Percentiles rank a stretch among this genome's conserved stretches.
phyloP scores from a whole-genome alignment of 2,888 invertebrate species.

The Eupeodes latifasciatus region DNA sequence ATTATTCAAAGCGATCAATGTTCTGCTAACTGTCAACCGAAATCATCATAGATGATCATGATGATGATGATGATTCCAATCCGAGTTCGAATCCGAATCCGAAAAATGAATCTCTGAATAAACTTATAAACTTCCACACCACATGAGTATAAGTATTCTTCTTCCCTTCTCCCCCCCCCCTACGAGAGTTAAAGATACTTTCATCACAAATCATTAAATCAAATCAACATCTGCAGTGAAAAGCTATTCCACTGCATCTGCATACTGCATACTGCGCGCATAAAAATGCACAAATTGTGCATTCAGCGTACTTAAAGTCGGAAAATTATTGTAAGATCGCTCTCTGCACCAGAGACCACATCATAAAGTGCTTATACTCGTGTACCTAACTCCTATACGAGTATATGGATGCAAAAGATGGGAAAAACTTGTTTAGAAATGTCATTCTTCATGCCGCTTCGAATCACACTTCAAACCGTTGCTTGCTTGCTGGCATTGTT shows the following conservation, averaged over 20 bases:
- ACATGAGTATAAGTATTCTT: background rate
- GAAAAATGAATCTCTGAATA: conserved; percentile 1
- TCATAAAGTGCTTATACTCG: conserved; percentile 3
- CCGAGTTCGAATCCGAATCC: conserved; percentile 11
- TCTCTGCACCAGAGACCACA: background rate
- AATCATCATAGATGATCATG: conserved; percentile 25
- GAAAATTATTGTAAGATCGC: conserved; percentile 63
- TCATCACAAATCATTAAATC: conserved; percentile 64
- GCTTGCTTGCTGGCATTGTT: conserved; percentile 62
- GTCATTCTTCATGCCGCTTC: conserved; percentile 76
- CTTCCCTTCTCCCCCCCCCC: background rate
- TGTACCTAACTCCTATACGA: background rate
- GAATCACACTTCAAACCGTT: conserved; percentile 75
- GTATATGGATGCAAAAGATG: conserved; percentile 27
- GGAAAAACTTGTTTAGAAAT: conserved; percentile 74
- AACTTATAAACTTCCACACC: conserved; percentile 1
- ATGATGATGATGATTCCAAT: conserved; percentile 25
- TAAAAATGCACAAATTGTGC: conserved; percentile 53
- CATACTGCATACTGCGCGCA: conserved; percentile 39
- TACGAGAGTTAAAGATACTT: background rate
- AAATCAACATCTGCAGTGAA: conserved; percentile 67
- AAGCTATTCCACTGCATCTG: conserved; percentile 21
- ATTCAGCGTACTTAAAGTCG: conserved; percentile 60
- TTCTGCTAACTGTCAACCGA: conserved; percentile 55
- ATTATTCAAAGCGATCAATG: conserved; percentile 45